Conservation (phyloP, 2,797 vertebrate species). For the Rhyacichthys aspro region DNA sequence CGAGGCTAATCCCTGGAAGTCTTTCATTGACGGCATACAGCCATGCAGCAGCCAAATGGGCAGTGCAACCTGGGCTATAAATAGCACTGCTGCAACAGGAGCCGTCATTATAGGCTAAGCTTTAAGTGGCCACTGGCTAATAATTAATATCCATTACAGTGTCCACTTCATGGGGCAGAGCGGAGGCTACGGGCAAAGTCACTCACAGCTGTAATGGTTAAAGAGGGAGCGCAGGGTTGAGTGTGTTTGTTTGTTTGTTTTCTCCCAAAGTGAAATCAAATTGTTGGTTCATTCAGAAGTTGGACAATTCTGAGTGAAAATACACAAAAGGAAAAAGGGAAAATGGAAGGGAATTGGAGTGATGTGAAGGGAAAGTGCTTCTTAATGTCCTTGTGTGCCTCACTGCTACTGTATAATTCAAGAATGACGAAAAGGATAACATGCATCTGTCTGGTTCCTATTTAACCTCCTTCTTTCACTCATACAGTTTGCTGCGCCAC, state of each 20-base stretch:
- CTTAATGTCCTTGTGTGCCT: conserved; percentile 19
- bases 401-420: conserved; percentile 50
- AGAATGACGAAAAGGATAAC: conserved; percentile 32
- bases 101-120: conserved; percentile 59
- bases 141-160: conserved; percentile 79
- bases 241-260: not conserved
- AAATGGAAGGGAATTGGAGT: not conserved
- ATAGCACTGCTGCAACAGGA: conserved; percentile 75
- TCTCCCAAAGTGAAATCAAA: not conserved
- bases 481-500: not conserved
- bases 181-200: conserved; percentile 47
- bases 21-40: conserved; percentile 39
- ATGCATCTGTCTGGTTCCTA: conserved; percentile 20
- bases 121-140: conserved; percentile 76
- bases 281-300: too few species aligned
- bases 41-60: conserved; percentile 37
- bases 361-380: conserved; percentile 8
- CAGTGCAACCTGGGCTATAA: conserved; percentile 63
- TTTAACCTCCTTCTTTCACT: conserved; percentile 32
- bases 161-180: conserved; percentile 53
- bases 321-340: not conserved
- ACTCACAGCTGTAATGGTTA: conserved; percentile 50
- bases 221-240: conserved; percentile 15
- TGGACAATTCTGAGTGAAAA: too few species aligned
- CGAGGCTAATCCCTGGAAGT: conserved; percentile 56